Evolutionary conservation across 2,797 vertebrate species (phyloP).

Genomic region (Hylomyscus alleni): DNA sequence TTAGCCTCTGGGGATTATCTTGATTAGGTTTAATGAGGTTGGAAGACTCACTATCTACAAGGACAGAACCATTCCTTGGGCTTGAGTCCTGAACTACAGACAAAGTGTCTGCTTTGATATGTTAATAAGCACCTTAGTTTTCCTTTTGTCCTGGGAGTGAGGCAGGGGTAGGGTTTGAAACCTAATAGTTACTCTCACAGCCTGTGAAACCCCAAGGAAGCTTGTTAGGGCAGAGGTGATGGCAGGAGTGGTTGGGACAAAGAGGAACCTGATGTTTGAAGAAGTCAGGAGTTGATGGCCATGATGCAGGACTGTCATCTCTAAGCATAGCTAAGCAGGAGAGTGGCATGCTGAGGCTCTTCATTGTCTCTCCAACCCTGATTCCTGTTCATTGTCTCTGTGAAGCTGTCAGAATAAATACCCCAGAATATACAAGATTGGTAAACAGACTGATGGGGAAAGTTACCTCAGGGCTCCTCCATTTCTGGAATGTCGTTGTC

Average conservation of each 20-base stretch:
- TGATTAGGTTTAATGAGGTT: not conserved
- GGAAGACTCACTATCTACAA: not conserved
- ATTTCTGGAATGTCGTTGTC: not conserved
- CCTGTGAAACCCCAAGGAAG: no score
- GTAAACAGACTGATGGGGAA: not conserved
- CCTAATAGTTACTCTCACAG: not conserved
- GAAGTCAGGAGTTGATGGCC: not conserved
- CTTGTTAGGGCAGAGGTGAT: no score
- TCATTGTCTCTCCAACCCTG: not conserved
- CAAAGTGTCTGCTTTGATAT: not conserved
- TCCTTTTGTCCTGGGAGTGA: not conserved
- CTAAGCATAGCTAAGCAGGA: not conserved
- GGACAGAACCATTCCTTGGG: not conserved
- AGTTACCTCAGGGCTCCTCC: not conserved
- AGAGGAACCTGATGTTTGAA: not conserved
- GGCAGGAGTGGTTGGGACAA: no score
- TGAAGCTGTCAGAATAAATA: not conserved
- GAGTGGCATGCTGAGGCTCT: not conserved
- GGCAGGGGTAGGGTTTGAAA: no score
- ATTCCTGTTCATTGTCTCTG: not conserved
- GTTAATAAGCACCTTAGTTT: not conserved
- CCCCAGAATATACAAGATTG: not conserved
- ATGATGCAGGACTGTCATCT: not conserved
- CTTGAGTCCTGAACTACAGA: not conserved
- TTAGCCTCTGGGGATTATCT: not conserved